These are phyloP conservation scores for Diabrotica virgifera DNA, from an alignment of 1,140 invertebrate species.

Conservation along the genomic window DNA sequence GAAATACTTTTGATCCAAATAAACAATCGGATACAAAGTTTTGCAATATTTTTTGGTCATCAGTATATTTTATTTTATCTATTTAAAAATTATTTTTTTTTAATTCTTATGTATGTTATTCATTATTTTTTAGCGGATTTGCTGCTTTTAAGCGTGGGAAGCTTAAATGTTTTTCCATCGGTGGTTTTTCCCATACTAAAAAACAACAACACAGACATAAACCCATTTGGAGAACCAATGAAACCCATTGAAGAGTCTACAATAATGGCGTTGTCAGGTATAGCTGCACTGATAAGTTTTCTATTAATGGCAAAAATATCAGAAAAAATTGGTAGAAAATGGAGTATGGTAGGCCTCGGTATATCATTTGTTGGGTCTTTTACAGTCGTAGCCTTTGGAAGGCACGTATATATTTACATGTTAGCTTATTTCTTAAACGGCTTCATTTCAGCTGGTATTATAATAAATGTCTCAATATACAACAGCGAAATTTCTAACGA, in stretches of 20 bases:
- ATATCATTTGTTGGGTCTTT: neutral
- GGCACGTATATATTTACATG: neutral
- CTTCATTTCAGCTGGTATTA: neutral
- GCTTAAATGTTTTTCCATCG: neutral
- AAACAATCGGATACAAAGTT: too few relatives aligned
- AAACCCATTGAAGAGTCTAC: neutral
- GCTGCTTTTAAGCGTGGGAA: neutral
- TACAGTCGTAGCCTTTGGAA: neutral
- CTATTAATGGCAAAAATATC: neutral
- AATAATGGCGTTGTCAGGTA: neutral
- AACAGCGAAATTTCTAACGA: neutral
- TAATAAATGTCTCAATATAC: neutral
- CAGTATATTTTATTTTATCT: too few relatives aligned
- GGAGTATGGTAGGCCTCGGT: neutral
- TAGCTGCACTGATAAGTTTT: neutral
- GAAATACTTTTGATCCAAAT: too few relatives aligned
- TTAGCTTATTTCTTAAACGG: neutral
- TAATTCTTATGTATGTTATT: too few relatives aligned
- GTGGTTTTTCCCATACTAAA: neutral
- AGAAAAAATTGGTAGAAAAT: neutral
- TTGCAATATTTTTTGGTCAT: too few relatives aligned
- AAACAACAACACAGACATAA: neutral
- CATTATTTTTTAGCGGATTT: neutral
- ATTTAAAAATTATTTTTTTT: too few relatives aligned
- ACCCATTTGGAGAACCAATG: neutral